These are phyloP conservation scores for human (Homo sapiens) DNA, from an alignment of 2,113 vertebrate species.

Conservation along the genomic window GRCh38 chr6:152001501-152002000, in stretches of 20 bases:
- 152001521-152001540: not conserved
- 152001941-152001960: not conserved
- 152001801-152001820: not conserved
- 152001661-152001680: not conserved
- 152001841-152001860: not conserved
- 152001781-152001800: not conserved
- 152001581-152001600: conserved; percentile 31
- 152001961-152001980: not conserved
- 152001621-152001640: not conserved
- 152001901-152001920: not conserved
- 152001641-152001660: not conserved
- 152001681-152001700: not conserved
- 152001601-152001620: not conserved
- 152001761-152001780: not conserved
- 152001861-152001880: not conserved
- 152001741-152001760: not conserved
- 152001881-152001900: not conserved
- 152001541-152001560: not conserved
- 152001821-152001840: not conserved
- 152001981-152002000: not conserved
- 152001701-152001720: not conserved
- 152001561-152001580: not conserved
- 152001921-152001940: not conserved
- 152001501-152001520: not conserved
- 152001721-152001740: not conserved